Base-by-base conservation (phyloP, 2,797 vertebrate species). In the Cryptoblepharus egeriae region DNA sequence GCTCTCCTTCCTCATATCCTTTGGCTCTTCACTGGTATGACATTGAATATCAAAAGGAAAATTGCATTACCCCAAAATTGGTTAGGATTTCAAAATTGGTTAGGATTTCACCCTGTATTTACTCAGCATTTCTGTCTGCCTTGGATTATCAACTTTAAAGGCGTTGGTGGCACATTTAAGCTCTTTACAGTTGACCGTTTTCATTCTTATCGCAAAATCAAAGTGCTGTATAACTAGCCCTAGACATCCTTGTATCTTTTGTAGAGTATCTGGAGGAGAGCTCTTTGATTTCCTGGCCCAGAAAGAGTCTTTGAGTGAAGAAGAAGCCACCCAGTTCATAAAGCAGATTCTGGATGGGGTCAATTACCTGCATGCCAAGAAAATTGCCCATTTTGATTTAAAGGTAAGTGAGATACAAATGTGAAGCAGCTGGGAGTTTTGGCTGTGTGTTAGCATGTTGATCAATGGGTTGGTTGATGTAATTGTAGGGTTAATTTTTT, bases 321-420 rank as follows among this genome's bases (percentile, higher is more conserved):
- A 99, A 87, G 98, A 99, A 87, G 98, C 98, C 90, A 98, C 98
- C 35, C 97, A 97, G 92, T 99, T 99, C 92, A 98, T 99, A 91
- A 99, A 98, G 90, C 98, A 99, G 95, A 98, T 99, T 92, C 96
- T 99, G 67, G 96, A 98, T 1, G 98, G 98, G 58, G 98, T 99
- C 87, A 96, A 97, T 91, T 98, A 98, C 88, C 97, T 99, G 67
- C 98, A 99, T 89, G 96, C 96, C 81, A 99, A 96, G 93, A 97
- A 96, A 92, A 98, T 99, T 11, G 96, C 96, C 87, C 98, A 99
- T 92, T 99, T 99, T 91, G 98, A 99, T 93, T 95, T 99, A 75
- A 99, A 99, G 98, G 98, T 99, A 88, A 93, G 92, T 67, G 20
- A 18, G 88, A 71, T 30, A 76, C 76, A 83, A 70, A 37, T 76